Conservation (phyloP, 2,113 vertebrate species). For the Eurypyga helias region DNA sequence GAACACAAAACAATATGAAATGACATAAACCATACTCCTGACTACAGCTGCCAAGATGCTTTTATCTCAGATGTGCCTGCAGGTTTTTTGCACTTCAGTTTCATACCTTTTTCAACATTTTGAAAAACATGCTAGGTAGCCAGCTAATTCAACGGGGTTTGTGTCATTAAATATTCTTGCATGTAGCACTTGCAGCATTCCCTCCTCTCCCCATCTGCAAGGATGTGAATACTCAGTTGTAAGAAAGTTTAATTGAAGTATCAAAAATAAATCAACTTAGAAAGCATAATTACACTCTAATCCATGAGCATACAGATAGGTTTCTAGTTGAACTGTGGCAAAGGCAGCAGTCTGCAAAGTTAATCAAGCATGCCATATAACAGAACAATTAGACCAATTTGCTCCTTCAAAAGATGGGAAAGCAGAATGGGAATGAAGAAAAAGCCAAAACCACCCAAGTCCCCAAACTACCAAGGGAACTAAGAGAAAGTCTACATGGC, state of each 20-base stretch:
- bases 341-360: background rate
- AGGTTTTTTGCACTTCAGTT: background rate
- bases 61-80: background rate
- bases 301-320: background rate
- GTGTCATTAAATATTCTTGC: background rate
- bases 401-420: background rate
- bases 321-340: background rate
- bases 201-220: background rate
- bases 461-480: background rate
- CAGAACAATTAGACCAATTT: background rate
- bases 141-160: background rate
- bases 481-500: background rate
- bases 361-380: background rate
- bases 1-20: background rate
- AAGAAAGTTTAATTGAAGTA: background rate
- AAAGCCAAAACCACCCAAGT: accelerated
- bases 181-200: background rate
- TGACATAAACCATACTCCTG: background rate
- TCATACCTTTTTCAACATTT: background rate
- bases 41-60: background rate
- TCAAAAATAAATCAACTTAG: background rate
- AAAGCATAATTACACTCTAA: background rate
- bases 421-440: background rate
- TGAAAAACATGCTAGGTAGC: background rate
- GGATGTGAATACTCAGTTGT: background rate